Base-by-base conservation (phyloP, 2,113 vertebrate genomes). In the Catharus minimus region DNA sequence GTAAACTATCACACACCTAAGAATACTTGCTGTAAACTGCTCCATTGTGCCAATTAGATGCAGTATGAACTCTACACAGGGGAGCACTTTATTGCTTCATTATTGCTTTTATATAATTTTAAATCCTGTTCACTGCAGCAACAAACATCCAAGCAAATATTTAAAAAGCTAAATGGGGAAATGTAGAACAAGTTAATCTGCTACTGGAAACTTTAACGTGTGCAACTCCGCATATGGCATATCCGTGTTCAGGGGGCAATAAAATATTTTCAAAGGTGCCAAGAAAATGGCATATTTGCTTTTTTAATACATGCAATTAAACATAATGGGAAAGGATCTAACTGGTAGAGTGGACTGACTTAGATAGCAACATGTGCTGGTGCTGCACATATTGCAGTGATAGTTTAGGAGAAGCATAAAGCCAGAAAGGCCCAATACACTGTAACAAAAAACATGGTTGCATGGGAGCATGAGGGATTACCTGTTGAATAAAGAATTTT, bases 41-140 rank as follows among this genome's bases (percentile, higher is more conserved):
- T 94, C 89, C 95, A 75, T 44, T 94, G 57, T 92, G 83, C 76
- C 96, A 95, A 95, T 97, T 97, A 96, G 96, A 94, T 93, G 58
- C 2, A 0, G 43, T 50, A 88, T 8, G 46, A 95, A 85, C 88
- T 95, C 94, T 86, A 83, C 95, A 88, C 92, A 92, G 75, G 95
- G 94, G 89, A 89, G 32, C 55, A 66, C 23, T 94, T 96, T 91
- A 74, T 84, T 67, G 56, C 65, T 94, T 90, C 80, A 81, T 96
- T 84, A 95, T 82, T 94, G 91, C 79, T 90, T 96, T 95, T 96
- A 92, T 94, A 91, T 91, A 65, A 89, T 92, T 96, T 96, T 82
- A 94, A 95, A 93, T 93, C 90, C 94, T 95, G 73, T 94, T 95
- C 93, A 83, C 88, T 95, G 71, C 95, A 93, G 96, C 97, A 93